Evolutionary conservation across 2,797 vertebrate genomes (phyloP).

Genomic region (Gymnoscopelus microlampas): DNA sequence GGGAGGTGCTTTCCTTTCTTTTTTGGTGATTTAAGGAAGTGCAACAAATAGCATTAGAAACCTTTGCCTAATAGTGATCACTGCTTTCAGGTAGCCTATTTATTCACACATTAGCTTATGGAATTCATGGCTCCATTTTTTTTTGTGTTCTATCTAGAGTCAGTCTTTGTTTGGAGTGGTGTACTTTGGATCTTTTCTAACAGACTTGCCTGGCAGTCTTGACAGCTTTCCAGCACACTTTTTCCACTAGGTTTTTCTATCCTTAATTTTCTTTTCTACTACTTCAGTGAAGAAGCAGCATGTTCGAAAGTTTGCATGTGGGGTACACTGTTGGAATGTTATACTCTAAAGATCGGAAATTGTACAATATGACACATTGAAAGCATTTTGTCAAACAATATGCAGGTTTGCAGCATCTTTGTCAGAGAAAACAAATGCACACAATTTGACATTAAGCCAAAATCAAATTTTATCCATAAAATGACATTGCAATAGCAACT

Average conservation of each 20-base stretch:
- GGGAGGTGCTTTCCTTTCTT: too few relatives aligned
- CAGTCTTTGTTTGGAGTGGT: not conserved
- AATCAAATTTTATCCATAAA: slow-evolving; percentile 22
- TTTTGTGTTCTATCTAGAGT: too few relatives aligned
- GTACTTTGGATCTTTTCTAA: not conserved
- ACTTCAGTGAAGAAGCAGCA: slow-evolving; percentile 52
- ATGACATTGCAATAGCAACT: slow-evolving; percentile 30
- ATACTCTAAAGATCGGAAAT: slow-evolving; percentile 37
- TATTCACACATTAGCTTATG: too few relatives aligned
- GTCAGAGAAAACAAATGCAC: slow-evolving; percentile 19
- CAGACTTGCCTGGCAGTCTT: slow-evolving; percentile 10
- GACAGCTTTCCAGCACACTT: slow-evolving; percentile 30
- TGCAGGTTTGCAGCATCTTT: slow-evolving; percentile 22
- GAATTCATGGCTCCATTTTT: too few relatives aligned
- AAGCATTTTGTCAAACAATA: slow-evolving; percentile 10
- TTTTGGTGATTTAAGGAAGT: too few relatives aligned
- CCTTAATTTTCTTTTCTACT: slow-evolving; percentile 59
- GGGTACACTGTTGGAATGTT: slow-evolving; percentile 41
- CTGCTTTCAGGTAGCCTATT: too few relatives aligned
- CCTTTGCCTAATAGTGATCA: too few relatives aligned
- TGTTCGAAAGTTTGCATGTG: slow-evolving; percentile 72
- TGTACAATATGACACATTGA: slow-evolving; percentile 13
- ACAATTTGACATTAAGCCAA: slow-evolving; percentile 30
- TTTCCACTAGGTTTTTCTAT: slow-evolving; percentile 53
- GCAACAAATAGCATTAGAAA: too few relatives aligned